These are phyloP conservation scores for Drosophila erecta DNA, from an alignment of 1,140 invertebrate genomes.

Conservation along the genomic window DNA sequence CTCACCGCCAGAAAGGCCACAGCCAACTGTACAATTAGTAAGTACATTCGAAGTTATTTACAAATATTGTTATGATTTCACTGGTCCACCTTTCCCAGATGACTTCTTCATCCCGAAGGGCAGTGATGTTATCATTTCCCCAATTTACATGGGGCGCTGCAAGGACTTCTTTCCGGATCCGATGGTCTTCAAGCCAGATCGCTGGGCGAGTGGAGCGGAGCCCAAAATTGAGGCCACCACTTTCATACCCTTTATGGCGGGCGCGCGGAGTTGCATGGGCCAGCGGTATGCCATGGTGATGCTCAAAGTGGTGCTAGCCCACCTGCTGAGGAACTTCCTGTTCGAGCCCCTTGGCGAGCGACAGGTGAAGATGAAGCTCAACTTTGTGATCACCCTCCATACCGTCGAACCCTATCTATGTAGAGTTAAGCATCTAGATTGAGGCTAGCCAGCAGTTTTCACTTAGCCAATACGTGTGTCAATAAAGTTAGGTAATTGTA, in stretches of 20 bases:
- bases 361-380: constrained; percentile 56
- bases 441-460: background rate
- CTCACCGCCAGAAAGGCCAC: constrained; percentile 87
- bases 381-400: constrained; percentile 54
- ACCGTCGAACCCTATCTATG: constrained; percentile 56
- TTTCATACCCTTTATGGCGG: constrained; percentile 89
- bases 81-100: constrained; percentile 14
- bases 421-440: constrained; percentile 45
- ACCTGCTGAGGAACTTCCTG: constrained; percentile 60
- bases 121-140: constrained; percentile 57
- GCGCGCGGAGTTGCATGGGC: constrained; percentile 89
- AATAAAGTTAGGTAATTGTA: background rate
- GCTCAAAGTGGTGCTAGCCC: constrained; percentile 61
- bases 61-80: background rate
- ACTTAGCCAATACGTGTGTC: background rate
- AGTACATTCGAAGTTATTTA: constrained; percentile 3
- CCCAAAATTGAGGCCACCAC: constrained; percentile 85
- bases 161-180: constrained; percentile 88
- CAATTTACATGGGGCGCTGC: constrained; percentile 68
- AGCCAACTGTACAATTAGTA: constrained; percentile 63
- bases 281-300: constrained; percentile 76
- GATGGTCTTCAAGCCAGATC: constrained; percentile 89
- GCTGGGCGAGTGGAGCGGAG: constrained; percentile 86
- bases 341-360: constrained; percentile 68
- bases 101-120: constrained; percentile 67